phyloP scores from a whole-genome alignment of 2,797 vertebrate species.

The Anguilla megastoma region DNA sequence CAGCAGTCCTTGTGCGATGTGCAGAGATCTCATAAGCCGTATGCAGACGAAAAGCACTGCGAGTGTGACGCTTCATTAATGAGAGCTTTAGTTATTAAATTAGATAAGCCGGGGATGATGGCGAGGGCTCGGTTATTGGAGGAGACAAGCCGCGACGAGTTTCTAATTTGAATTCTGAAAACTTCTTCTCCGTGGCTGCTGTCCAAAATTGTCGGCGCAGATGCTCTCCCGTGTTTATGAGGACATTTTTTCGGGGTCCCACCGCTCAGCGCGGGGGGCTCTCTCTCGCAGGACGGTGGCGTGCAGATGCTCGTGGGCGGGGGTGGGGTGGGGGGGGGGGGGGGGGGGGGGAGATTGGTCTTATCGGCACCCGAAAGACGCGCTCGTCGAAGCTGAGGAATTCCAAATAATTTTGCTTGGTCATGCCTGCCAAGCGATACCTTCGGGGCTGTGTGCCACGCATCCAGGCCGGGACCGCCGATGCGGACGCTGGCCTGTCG shows the following conservation, averaged over 20 bases:
- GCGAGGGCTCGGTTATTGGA: background rate
- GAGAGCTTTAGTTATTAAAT: background rate
- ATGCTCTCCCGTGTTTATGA: background rate
- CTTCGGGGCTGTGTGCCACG: background rate
- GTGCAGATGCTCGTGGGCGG: background rate
- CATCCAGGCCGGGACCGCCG: background rate
- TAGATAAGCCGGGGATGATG: background rate
- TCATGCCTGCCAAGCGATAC: slow-evolving; percentile 35
- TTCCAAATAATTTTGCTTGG: background rate
- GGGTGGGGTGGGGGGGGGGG: too few species aligned
- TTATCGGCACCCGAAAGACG: slow-evolving; percentile 29
- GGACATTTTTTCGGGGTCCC: background rate
- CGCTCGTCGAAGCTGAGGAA: background rate
- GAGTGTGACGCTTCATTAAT: background rate
- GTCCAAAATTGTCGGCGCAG: slow-evolving; percentile 3
- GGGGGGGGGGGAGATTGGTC: background rate
- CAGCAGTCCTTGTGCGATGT: slow-evolving; percentile 21
- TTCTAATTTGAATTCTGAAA: background rate
- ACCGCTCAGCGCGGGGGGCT: background rate
- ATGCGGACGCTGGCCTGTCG: slow-evolving; percentile 16
- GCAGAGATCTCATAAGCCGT: slow-evolving; percentile 37
- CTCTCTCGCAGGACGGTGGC: background rate
- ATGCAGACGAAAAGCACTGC: background rate
- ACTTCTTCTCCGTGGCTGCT: background rate
- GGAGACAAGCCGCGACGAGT: background rate